A percentile compares a stretch with the other conserved stretches of the same genome.
phyloP scores from a whole-genome alignment of 2,888 invertebrate genomes.

The Zhuqinia jingwanae region DNA sequence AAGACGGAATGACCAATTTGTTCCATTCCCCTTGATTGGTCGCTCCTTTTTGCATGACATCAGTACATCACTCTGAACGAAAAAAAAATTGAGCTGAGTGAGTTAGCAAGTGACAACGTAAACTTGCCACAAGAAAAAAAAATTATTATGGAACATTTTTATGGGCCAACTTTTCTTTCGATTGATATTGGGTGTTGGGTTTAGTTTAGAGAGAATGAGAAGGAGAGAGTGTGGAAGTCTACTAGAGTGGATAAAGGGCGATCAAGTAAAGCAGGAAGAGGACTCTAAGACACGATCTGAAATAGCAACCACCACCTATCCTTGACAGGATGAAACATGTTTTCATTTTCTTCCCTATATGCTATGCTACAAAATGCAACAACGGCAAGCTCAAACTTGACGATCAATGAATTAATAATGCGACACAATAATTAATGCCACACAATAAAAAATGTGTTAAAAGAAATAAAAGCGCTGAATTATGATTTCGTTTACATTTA shows the following conservation, averaged over 20 bases:
- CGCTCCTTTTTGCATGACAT: constrained; percentile 77
- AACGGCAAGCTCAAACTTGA: too few species aligned
- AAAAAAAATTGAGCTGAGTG: background rate
- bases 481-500: too few species aligned
- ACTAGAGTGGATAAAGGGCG: constrained; percentile 8
- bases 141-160: constrained; percentile 74
- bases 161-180: constrained; percentile 74
- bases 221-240: too few species aligned
- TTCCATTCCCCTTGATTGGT: constrained; percentile 70
- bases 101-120: constrained; percentile 47
- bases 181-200: constrained; percentile 40
- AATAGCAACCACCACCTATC: too few species aligned
- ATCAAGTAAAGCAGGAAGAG: background rate
- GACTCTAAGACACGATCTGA: too few species aligned
- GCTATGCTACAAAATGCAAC: too few species aligned
- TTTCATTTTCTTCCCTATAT: too few species aligned
- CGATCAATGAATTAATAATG: too few species aligned
- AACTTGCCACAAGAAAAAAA: constrained; percentile 64
- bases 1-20: constrained; percentile 79
- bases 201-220: background rate
- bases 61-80: constrained; percentile 71
- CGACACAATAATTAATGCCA: too few species aligned
- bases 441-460: too few species aligned
- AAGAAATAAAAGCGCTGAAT: too few species aligned
- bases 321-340: too few species aligned